A percentile compares a stretch with the other conserved stretches of the same genome.
phyloP scores from a whole-genome alignment of 2,888 invertebrate genomes.

The Pheosia gnoma region DNA sequence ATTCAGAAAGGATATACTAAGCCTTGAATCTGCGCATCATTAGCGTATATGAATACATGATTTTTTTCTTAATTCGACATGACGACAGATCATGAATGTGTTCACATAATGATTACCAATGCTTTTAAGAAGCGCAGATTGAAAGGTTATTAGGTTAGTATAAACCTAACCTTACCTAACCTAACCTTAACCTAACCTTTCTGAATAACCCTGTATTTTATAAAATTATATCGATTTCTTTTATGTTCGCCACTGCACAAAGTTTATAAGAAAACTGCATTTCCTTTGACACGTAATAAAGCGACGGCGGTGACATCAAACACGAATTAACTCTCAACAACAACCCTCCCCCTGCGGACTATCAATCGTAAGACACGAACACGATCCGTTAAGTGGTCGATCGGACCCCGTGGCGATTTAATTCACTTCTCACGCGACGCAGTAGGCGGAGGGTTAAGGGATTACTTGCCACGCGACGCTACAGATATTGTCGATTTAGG shows the following conservation, averaged over 20 bases:
- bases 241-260: slow-evolving; percentile 18
- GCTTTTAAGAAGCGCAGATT: no score
- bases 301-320: slow-evolving; percentile 77
- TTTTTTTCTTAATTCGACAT: no score
- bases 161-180: no score
- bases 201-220: no score
- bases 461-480: slow-evolving; percentile 77
- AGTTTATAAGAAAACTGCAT: slow-evolving; percentile 67
- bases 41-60: no score
- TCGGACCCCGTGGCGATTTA: slow-evolving; percentile 71
- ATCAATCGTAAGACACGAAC: slow-evolving; percentile 77
- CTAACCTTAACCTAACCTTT: no score
- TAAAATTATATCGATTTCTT: no score
- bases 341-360: slow-evolving; percentile 61
- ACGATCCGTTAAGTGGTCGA: slow-evolving; percentile 76
- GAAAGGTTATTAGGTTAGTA: no score
- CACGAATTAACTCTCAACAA: slow-evolving; percentile 80
- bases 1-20: no score
- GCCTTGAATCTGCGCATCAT: no score
- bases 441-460: slow-evolving; percentile 71
- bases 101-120: no score
- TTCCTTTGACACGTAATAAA: slow-evolving; percentile 71
- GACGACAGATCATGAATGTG: no score
- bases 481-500: slow-evolving; percentile 80
- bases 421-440: slow-evolving; percentile 80